phyloP scores from a whole-genome alignment of 2,888 invertebrate species.

The Dynastes maya region DNA sequence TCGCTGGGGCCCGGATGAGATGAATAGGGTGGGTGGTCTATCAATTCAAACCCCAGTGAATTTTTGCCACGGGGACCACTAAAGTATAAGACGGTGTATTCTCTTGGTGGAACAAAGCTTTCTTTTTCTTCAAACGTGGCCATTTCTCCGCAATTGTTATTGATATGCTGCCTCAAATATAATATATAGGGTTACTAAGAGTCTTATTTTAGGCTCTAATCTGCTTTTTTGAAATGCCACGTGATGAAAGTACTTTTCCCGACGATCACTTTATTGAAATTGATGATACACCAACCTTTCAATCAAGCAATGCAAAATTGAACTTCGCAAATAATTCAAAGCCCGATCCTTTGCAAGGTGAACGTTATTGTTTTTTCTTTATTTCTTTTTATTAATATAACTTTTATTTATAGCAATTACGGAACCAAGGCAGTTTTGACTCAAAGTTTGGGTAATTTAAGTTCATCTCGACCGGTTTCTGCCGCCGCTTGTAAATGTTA shows the following conservation, averaged over 20 bases:
- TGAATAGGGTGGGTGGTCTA: too few species aligned
- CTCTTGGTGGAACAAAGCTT: too few species aligned
- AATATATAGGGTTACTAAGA: background rate
- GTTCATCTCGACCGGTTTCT: constrained; percentile 80
- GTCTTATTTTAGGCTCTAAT: constrained; percentile 80
- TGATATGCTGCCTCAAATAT: constrained; percentile 8
- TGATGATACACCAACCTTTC: constrained; percentile 89
- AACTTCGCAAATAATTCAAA: constrained; percentile 85
- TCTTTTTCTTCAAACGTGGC: too few species aligned
- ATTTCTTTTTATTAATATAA: too few species aligned
- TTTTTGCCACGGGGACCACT: too few species aligned
- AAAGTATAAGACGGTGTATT: too few species aligned
- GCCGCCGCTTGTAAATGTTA: constrained; percentile 76
- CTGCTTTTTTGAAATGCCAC: constrained; percentile 90
- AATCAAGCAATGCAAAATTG: constrained; percentile 90
- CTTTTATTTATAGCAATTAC: constrained; percentile 72
- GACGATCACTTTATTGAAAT: constrained; percentile 93
- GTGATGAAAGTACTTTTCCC: constrained; percentile 83
- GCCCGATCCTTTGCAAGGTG: constrained; percentile 84
- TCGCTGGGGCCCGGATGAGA: too few species aligned
- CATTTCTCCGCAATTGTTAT: too few species aligned
- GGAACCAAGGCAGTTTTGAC: constrained; percentile 85
- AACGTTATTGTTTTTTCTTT: too few species aligned
- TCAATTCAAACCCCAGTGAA: too few species aligned
- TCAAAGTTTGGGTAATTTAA: constrained; percentile 80